Base-by-base conservation (phyloP, 2,113 vertebrate species). In the Chamaea fasciata region DNA sequence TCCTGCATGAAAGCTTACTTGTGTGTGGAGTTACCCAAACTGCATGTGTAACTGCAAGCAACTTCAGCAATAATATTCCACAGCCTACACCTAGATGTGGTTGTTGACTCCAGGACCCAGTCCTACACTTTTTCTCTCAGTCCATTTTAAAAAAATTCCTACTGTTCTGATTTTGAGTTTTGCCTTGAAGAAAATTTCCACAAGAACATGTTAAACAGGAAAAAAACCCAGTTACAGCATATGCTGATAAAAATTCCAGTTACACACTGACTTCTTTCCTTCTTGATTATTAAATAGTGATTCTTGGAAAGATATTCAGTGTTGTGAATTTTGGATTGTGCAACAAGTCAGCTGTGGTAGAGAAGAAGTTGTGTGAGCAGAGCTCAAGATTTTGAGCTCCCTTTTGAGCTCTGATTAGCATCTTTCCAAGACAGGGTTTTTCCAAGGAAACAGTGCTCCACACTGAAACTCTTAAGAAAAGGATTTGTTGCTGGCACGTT, bases 1-100 rank as follows among this genome's bases (percentile, higher is more conserved):
- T 93, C 33, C 65, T 91, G 26, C 52, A 60, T 41, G 30, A 89
- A 87, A 85, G 7, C 10, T 60, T 59, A 33, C 59, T 92, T 93
- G 22, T 17, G 1, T 57, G 18, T 49, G 55, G 22, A 56, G 31
- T 79, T 89, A 62, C 44, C 19, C 53, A 65, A 47, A 71, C 3
- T 65, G n/a, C 52, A 73, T 2, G 1, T 49, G 28, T 28, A 70
- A 31, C 18, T 85, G 67, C 5, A 33, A 65, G 53, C 42, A 69
- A 65, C 28, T 52, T 65, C 59, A 93, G 49, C 56, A 87, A 11
- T 24, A 69, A 27, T 31, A 63, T 52, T 86, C 23, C 52, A 46
- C 27, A 71, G 15, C 79, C 52, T 83, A 35, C 39, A 69, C 55
- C n/a, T 46, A 7, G 20, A 42, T 1, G 1, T 47, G 35, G 26